Percentiles rank a stretch among this genome's conserved stretches.
Conservation (phyloP, 1,140 invertebrate genomes). For the Rhagoletis zephyria region DNA sequence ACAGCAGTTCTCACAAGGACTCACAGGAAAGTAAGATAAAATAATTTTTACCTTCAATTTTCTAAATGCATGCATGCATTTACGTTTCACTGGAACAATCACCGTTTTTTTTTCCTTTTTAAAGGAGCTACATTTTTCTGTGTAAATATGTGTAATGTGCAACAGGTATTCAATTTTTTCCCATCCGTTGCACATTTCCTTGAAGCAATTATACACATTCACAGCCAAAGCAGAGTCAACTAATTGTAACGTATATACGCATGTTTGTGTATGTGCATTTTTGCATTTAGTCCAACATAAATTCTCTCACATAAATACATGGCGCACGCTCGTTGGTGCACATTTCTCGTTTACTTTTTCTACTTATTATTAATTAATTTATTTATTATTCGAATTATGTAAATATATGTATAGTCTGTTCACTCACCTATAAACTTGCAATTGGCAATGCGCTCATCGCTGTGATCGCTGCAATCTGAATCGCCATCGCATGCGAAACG, state of each 20-base stretch:
- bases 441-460: slow-evolving; percentile 81
- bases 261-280: not conserved
- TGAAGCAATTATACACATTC: no score
- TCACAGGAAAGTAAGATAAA: not conserved
- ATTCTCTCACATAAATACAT: not conserved
- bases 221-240: no score
- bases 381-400: not conserved
- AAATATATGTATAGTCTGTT: not conserved
- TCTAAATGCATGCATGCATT: not conserved
- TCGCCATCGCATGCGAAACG: slow-evolving; percentile 86
- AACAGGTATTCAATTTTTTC: not conserved
- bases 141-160: not conserved
- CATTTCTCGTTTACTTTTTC: no score
- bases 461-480: slow-evolving; percentile 85
- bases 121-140: not conserved
- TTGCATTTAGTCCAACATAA: not conserved
- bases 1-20: not conserved
- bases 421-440: slow-evolving; percentile 79
- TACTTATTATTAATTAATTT: no score
- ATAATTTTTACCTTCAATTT: not conserved
- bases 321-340: not conserved
- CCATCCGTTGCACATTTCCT: no score
- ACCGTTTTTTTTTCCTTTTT: not conserved
- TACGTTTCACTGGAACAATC: not conserved
- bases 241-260: no score